These are phyloP conservation scores for Macaria liturata DNA, from an alignment of 2,888 invertebrate species.

Conservation along the genomic window DNA sequence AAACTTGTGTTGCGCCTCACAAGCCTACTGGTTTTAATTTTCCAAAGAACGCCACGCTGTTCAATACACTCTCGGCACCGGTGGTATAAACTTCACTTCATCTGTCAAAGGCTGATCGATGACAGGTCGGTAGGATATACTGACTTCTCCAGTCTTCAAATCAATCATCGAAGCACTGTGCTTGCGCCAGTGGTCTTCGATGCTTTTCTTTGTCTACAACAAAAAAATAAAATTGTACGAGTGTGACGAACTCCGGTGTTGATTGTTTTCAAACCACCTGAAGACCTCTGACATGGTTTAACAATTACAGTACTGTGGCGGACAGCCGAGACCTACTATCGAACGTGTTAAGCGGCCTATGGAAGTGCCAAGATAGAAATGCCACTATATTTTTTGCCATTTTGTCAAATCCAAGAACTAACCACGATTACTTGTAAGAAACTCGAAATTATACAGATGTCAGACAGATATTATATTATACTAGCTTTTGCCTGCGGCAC, in stretches of 20 bases:
- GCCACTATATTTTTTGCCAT: not conserved
- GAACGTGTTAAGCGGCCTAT: not conserved
- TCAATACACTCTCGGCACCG: constrained; percentile 96
- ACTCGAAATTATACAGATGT: too few species aligned
- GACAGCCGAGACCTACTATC: not conserved
- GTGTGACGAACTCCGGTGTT: not conserved
- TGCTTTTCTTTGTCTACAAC: constrained; percentile 84
- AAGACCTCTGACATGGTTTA: too few species aligned
- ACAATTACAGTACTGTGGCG: not conserved
- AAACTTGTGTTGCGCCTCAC: too few species aligned
- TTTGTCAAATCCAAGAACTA: too few species aligned
- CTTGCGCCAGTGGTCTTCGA: constrained; percentile 98
- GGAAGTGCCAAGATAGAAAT: not conserved
- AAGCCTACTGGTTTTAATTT: too few species aligned
- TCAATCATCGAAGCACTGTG: constrained; percentile 93
- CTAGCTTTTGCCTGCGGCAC: too few species aligned
- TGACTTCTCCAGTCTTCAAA: constrained; percentile 88
- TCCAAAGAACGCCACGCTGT: not conserved
- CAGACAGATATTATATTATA: too few species aligned
- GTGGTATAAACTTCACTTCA: constrained; percentile 93
- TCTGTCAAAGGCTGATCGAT: constrained; percentile 94
- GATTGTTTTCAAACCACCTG: not conserved
- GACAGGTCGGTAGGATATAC: constrained; percentile 93
- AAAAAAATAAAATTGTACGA: not conserved
- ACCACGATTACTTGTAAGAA: too few species aligned